These are phyloP conservation scores for Agelaius phoeniceus DNA, from an alignment of 2,113 vertebrate species.

Conservation along the genomic window DNA sequence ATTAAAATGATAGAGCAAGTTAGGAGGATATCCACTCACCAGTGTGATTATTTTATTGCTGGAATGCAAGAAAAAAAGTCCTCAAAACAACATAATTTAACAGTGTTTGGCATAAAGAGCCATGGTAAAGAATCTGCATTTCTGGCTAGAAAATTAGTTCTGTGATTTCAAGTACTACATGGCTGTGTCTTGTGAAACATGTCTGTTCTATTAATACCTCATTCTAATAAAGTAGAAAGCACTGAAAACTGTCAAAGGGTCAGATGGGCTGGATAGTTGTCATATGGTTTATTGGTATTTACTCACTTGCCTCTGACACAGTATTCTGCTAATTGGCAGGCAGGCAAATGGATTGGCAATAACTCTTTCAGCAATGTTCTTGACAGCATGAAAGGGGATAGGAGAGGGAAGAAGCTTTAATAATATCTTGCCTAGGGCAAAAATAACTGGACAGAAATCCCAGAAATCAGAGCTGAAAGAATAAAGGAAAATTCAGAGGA, in stretches of 20 bases:
- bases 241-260: conserved; percentile 1
- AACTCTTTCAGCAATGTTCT: background rate
- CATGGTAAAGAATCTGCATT: background rate
- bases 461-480: background rate
- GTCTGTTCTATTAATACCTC: conserved; percentile 20
- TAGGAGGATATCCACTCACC: background rate
- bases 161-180: background rate
- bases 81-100: background rate
- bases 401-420: background rate
- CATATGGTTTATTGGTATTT: conserved; percentile 47
- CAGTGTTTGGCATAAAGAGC: background rate
- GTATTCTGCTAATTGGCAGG: conserved; percentile 36
- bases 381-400: background rate
- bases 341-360: conserved; percentile 38
- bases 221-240: conserved; percentile 33
- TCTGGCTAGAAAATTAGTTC: background rate
- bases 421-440: background rate
- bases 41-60: background rate
- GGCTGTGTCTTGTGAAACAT: background rate
- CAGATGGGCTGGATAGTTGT: conserved; percentile 27
- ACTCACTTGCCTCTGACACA: conserved; percentile 27
- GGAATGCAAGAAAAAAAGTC: background rate
- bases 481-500: background rate
- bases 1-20: background rate
- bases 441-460: background rate